phyloP scores from a whole-genome alignment of 2,113 vertebrate species.

The Pongo abelii region DNA sequence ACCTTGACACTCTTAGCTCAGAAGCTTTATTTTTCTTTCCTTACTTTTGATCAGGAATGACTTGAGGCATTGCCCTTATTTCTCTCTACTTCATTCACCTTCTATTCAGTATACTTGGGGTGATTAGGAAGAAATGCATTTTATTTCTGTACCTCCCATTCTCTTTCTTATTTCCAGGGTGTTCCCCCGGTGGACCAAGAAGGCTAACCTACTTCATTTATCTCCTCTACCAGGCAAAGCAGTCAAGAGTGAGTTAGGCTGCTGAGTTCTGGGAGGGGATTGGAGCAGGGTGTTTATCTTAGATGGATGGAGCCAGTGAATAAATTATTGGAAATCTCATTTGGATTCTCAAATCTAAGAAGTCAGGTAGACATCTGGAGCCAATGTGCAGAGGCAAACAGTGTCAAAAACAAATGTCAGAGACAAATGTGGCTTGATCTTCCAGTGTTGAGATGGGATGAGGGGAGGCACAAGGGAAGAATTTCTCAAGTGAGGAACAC shows the following conservation, averaged over 20 bases:
- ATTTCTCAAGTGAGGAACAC: not conserved
- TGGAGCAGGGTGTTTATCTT: not conserved
- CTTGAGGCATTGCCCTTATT: not conserved
- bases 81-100: not conserved
- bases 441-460: not conserved
- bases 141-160: not conserved
- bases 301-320: not conserved
- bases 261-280: not conserved
- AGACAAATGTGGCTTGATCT: not conserved
- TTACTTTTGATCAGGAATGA: not conserved
- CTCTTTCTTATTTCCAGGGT: not conserved
- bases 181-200: not conserved
- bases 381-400: not conserved
- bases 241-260: not conserved
- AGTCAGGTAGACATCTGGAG: not conserved
- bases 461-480: not conserved
- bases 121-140: not conserved
- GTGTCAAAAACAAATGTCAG: not conserved
- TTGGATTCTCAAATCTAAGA: not conserved
- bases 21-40: not conserved
- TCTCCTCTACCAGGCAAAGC: not conserved
- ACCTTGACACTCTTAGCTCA: not conserved
- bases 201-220: not conserved
- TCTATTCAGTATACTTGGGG: not conserved
- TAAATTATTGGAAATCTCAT: constrained; percentile 12